Percentiles rank a stretch among this genome's conserved stretches.
Conservation (phyloP, 2,888 invertebrate species). For the Nephrotoma appendiculata region DNA sequence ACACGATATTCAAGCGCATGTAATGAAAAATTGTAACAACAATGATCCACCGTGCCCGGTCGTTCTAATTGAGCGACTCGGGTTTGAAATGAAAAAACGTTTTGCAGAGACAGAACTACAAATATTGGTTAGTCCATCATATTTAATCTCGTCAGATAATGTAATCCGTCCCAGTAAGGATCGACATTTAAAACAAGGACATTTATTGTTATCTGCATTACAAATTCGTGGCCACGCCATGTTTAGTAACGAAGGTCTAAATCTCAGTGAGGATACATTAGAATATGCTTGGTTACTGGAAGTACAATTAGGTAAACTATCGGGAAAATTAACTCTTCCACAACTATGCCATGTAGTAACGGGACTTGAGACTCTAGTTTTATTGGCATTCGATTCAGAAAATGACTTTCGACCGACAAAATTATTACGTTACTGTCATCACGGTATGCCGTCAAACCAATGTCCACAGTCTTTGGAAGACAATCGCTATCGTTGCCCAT, state of each 20-base stretch:
- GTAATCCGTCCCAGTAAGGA: conserved; percentile 52
- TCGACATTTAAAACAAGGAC: conserved; percentile 66
- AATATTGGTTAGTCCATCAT: conserved; percentile 74
- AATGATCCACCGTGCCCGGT: conserved; percentile 86
- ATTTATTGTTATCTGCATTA: conserved; percentile 69
- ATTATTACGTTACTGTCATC: conserved; percentile 62
- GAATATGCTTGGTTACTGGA: conserved; percentile 98
- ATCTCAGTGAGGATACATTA: conserved; percentile 82
- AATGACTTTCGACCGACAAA: conserved; percentile 77
- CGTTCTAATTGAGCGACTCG: conserved; percentile 75
- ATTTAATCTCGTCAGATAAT: conserved; percentile 64
- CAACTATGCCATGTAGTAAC: conserved; percentile 73
- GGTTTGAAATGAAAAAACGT: conserved; percentile 94
- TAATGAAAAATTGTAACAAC: conserved; percentile 80
- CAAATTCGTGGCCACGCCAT: conserved; percentile 89
- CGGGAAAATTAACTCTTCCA: conserved; percentile 78
- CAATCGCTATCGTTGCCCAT: conserved; percentile 59
- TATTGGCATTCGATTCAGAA: conserved; percentile 77
- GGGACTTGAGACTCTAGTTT: conserved; percentile 74
- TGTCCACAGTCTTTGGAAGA: conserved; percentile 55
- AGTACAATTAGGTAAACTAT: conserved; percentile 82
- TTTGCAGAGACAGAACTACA: conserved; percentile 87
- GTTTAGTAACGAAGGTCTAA: conserved; percentile 86
- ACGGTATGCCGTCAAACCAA: conserved; percentile 53
- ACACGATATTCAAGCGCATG: conserved; percentile 90